Base-by-base conservation (phyloP, 2,797 vertebrate genomes). In the Eulemur coronatus region DNA sequence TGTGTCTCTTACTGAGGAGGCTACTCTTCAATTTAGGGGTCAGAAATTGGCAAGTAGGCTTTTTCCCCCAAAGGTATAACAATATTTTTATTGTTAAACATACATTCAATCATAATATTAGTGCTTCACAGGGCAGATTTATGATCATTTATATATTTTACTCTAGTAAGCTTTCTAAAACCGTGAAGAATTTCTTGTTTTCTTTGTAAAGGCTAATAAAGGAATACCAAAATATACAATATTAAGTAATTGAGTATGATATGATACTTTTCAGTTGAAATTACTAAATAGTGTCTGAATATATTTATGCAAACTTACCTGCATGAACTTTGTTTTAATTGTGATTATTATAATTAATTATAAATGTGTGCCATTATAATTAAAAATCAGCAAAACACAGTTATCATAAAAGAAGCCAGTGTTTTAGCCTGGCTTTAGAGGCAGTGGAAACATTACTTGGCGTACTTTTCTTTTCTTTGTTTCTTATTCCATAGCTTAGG, bases 21-120 rank as follows among this genome's bases (percentile, higher is more conserved):
- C 95, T 41, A 91, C 82, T 89, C 87, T 98, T 97, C 81, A 94
- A 18, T 87, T 59, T 50, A 89, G 24, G 35, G 80, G 52, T 82
- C 86, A 96, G 67, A 80, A 94, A 20, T 87, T 91, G 94, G 91
- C 82, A 94, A 67, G 46, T 79, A 94, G 63, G 10, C 67, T 92
- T 67, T 79, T 94, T 89, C 6, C 46, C 84, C 17, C n/a, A 85
- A 97, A 84, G 33, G 15, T 50, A 75, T 73, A 76, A 61, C 91
- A 57, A 93, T 67, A 24, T 52, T 59, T 90, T 94, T 41, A 50
- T 67, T 86, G 85, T 95, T 96, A 96, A 92, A 91, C 69, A 81
- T 76, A 79, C 10, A 61, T 46, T 26, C 43, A 89, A 26, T 79
- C 61, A 76, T 80, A 91, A 59, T 94, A 79, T 87, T 94, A 87